Base-by-base conservation (phyloP, 2,888 invertebrate species). In the Pristionchus maxplancki region DNA sequence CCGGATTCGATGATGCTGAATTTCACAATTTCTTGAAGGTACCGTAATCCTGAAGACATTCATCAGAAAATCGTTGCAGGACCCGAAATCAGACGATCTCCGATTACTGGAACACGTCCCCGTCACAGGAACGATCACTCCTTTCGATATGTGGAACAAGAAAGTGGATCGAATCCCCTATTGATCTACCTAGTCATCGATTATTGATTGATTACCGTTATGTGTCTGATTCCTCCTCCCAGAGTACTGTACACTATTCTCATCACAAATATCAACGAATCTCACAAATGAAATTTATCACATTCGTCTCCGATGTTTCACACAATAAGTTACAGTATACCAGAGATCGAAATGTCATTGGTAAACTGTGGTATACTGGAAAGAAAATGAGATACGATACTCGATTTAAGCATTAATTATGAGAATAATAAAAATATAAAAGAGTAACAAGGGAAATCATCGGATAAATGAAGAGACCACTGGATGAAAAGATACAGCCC, bases 21-120 rank as follows among this genome's bases (percentile, higher is more conserved):
- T 94, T 93, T 89, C 93, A 94, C 91, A 91, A 93, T 58, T 94
- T 93, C 86, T 88, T 94, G 50, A 93, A 93, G 67, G 78, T 78
- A 62, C 31, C 15, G 48, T 71, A 58, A 5, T 31, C 50, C 20
- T 1, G 0, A 15, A 17, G 53, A 74, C 50, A 17, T 17, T 44
- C 44, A 64, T 13, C 28, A 58, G 28, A 40, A 37, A 5, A 28
- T 64, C 64, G 4, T 48, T 58, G 40, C 67, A 86, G 86, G 89
- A 93, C 88, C 93, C 93, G 9, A 90, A 92, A 88, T 90, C 89
- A 9, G 92, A 91, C 78, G 89, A 90, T 8, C 87, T 40, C 24
- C 74, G 91, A 58, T 90, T 90, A 84, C 87, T 92, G 85, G 92
- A 92, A 88, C 90, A 91, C 87, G 53, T 93, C n/a, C 87, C 90